These are phyloP conservation scores for Plodia interpunctella DNA, from an alignment of 1,140 invertebrate genomes.

Conservation along the genomic window DNA sequence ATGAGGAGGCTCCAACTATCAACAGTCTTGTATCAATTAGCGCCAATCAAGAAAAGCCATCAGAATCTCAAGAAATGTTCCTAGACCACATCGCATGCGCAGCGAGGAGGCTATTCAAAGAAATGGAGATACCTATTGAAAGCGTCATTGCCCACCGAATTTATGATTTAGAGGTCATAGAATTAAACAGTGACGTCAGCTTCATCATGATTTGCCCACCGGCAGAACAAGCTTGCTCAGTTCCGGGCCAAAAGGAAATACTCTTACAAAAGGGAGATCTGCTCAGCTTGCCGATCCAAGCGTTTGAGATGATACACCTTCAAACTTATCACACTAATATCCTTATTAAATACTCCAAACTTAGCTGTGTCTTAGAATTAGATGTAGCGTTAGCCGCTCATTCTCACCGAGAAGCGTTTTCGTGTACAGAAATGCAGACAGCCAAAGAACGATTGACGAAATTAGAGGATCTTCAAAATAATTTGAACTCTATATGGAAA, in stretches of 20 bases:
- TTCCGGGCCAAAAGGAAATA: conserved; percentile 90
- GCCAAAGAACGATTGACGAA: conserved; percentile 90
- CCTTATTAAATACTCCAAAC: conserved; percentile 90
- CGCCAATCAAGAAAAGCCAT: conserved; percentile 72
- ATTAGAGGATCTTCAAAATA: conserved; percentile 88
- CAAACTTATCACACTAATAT: conserved; percentile 93
- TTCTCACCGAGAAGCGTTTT: conserved; percentile 95
- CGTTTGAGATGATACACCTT: conserved; percentile 95
- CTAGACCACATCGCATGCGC: conserved; percentile 85
- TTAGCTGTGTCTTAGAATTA: conserved; percentile 95
- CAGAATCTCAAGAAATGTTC: conserved; percentile 88
- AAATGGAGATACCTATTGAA: conserved; percentile 86
- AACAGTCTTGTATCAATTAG: conserved; percentile 71
- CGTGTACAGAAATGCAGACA: conserved; percentile 88
- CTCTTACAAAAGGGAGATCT: conserved; percentile 88
- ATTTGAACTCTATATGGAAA: conserved; percentile 93
- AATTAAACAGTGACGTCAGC: conserved; percentile 91
- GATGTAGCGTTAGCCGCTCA: conserved; percentile 95
- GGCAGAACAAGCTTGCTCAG: conserved; percentile 92
- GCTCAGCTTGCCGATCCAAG: conserved; percentile 88
- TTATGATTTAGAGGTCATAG: conserved; percentile 95
- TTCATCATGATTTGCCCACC: conserved; percentile 94
- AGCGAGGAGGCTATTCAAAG: conserved; percentile 84
- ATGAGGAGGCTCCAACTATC: conserved; percentile 63
- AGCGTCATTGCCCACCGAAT: conserved; percentile 85